phyloP scores from a whole-genome alignment of 2,797 vertebrate species.

The Poecile montanus region DNA sequence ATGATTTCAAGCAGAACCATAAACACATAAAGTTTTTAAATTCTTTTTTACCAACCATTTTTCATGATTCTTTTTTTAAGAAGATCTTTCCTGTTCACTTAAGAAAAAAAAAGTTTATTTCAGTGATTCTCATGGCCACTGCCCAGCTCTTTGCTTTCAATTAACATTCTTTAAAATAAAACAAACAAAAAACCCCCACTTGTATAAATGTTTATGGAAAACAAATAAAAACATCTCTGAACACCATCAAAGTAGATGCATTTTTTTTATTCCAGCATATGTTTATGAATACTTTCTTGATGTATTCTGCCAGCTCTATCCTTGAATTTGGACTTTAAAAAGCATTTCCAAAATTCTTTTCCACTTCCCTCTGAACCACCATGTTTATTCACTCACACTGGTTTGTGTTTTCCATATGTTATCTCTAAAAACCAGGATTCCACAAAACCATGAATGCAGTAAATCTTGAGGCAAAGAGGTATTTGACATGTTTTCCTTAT shows the following conservation, averaged over 20 bases:
- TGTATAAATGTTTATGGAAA: conserved; percentile 22
- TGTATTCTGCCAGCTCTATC: not conserved
- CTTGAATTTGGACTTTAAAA: conserved; percentile 2
- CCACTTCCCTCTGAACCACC: not conserved
- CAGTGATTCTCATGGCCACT: not conserved
- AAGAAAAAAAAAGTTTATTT: not conserved
- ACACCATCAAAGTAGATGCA: not conserved
- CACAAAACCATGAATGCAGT: not conserved
- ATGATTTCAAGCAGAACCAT: not conserved
- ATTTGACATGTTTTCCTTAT: conserved; percentile 28
- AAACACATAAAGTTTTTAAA: not conserved
- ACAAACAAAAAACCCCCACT: not conserved
- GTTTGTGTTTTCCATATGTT: conserved; percentile 39
- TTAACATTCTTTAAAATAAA: conserved; percentile 34
- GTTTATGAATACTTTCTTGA: conserved; percentile 9
- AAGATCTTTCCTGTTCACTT: not conserved
- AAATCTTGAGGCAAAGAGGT: conserved; percentile 22
- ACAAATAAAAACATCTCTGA: conserved; percentile 8
- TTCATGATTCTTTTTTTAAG: not conserved
- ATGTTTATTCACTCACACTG: not conserved
- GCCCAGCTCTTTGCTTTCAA: not conserved
- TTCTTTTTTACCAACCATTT: not conserved
- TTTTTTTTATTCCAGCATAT: conserved; percentile 15
- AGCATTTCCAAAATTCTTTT: conserved; percentile 18
- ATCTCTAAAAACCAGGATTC: conserved; percentile 17